Conservation (phyloP, 1,140 invertebrate genomes). For the Armadillidium nasatum region DNA sequence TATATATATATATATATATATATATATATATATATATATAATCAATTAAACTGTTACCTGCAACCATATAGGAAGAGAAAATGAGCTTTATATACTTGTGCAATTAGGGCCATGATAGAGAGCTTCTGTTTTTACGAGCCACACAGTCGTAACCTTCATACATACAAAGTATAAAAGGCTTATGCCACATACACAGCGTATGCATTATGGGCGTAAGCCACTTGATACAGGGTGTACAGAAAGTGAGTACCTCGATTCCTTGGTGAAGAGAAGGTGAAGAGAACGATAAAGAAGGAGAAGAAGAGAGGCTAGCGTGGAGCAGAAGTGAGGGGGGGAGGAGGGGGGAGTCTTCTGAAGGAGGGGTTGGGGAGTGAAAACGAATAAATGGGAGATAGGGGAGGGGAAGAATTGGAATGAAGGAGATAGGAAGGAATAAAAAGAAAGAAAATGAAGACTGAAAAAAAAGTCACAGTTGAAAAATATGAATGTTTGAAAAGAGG, state of each 20-base stretch:
- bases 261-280: neutral
- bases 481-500: neutral
- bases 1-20: neutral
- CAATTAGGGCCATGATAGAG: neutral
- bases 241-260: neutral
- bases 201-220: neutral
- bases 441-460: neutral
- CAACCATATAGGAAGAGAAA: neutral
- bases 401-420: neutral
- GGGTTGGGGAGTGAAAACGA: neutral
- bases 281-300: neutral
- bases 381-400: slow-evolving; percentile 7
- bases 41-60: slow-evolving; percentile 4
- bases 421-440: neutral
- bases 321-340: neutral
- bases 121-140: neutral
- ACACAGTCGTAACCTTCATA: neutral
- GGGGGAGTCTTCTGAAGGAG: neutral
- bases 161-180: neutral
- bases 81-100: neutral
- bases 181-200: neutral
- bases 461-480: neutral
- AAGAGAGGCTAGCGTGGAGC: slow-evolving; percentile 10
- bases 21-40: slow-evolving; percentile 6
- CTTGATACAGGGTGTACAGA: neutral